Percentiles rank a stretch among this genome's conserved stretches.
phyloP scores from a whole-genome alignment of 2,113 vertebrate species.

The Morone chrysops region DNA sequence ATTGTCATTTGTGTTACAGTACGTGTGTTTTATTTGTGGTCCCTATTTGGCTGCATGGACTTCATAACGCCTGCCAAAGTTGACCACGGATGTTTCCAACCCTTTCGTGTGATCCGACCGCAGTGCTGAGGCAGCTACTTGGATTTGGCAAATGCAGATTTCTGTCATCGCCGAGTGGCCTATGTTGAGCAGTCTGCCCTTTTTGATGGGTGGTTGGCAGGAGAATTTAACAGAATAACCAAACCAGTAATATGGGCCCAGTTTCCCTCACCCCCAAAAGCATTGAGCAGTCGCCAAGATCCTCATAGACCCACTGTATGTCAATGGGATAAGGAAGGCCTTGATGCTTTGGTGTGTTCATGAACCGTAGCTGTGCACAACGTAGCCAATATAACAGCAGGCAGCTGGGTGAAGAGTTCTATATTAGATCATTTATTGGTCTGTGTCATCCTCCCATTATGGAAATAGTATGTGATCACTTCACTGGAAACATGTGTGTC shows the following conservation, averaged over 20 bases:
- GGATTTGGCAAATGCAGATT: slow-evolving; percentile 49
- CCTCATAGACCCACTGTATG: not conserved
- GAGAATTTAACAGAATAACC: slow-evolving; percentile 35
- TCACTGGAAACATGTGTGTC: not conserved
- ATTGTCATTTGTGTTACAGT: slow-evolving; percentile 61
- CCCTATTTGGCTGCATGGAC: slow-evolving; percentile 40
- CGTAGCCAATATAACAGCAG: not conserved
- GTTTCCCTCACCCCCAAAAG: not conserved
- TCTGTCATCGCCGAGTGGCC: slow-evolving; percentile 45
- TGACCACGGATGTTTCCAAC: slow-evolving; percentile 54
- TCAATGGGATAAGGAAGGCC: not conserved
- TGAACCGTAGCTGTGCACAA: slow-evolving; percentile 4
- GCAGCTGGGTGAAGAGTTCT: not conserved
- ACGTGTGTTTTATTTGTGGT: slow-evolving; percentile 62
- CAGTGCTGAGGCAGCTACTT: slow-evolving; percentile 74
- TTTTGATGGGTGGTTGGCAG: slow-evolving; percentile 52
- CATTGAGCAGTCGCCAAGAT: not conserved
- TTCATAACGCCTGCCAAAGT: slow-evolving; percentile 54
- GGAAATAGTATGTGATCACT: not conserved
- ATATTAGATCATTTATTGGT: not conserved
- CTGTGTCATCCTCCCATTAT: slow-evolving; percentile 3
- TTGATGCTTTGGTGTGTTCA: slow-evolving; percentile 10
- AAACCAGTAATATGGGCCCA: slow-evolving; percentile 14
- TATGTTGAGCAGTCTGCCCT: slow-evolving; percentile 1
- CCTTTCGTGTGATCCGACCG: slow-evolving; percentile 51